Base-by-base conservation (phyloP, 2,113 vertebrate genomes). In the Erythrocebus patas region DNA sequence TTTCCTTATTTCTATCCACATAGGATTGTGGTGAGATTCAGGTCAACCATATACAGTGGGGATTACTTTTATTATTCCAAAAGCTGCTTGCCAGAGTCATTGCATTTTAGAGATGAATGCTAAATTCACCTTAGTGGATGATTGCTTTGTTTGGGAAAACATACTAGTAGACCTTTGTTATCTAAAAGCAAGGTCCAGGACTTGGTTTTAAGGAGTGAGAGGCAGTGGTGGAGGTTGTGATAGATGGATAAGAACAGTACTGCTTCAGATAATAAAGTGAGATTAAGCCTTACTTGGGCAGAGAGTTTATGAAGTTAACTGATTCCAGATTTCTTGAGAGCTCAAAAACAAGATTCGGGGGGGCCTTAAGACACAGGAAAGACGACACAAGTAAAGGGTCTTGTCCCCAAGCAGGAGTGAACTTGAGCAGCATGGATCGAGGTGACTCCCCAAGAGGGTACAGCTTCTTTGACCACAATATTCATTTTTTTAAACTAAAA, bases 271-370 rank as follows among this genome's bases (percentile, higher is more conserved):
- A 90, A 93, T 72, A 55, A 57, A 59, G 48, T 52, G 57, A 93
- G 76, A 93, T 86, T 87, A 89, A 75, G 85, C 81, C 89, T 87
- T 90, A 78, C 57, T 96, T 64, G 48, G 84, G 61, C 80, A 94
- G 70, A 94, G 52, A 89, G 45, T 96, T 94, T 92, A 94, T 92
- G 43, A 89, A 68, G 85, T 75, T 94, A 96, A 94, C 64, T 59
- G 92, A 79, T 96, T 85, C 38, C 84, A 92, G 84, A 68, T 96
- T 97, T 96, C 83, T 92, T 40, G 55, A 79, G 61, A 87, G n/a
- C 83, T 85, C 64, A 68, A 85, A 89, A 94, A 64, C 55, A 94
- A 89, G 38, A 80, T n/a, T 75, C 12, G 7, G 4, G n/a, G 22
- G 11, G 22, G 35, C 0, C 35, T 73, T 35, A 80, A 88, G 76